Conservation (phyloP, 2,797 vertebrate species). For the Oryzias dopingdopingensis region DNA sequence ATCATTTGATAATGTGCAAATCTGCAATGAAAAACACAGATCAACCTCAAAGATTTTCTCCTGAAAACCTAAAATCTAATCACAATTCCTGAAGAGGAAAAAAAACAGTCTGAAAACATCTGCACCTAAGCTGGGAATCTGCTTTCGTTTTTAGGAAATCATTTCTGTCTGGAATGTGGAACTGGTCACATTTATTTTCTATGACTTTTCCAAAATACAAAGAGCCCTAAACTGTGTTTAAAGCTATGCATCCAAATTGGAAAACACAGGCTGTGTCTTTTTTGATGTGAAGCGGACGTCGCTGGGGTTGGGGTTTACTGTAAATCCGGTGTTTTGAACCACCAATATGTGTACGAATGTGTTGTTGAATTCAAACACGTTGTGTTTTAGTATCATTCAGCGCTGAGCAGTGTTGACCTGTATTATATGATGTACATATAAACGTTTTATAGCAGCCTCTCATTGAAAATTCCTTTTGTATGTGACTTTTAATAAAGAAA, state of each 20-base stretch:
- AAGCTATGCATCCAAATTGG: conserved; percentile 58
- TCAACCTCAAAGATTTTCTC: no score
- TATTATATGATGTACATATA: conserved; percentile 70
- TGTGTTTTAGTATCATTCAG: conserved; percentile 9
- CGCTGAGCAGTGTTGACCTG: conserved; percentile 26
- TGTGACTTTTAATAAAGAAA: conserved; percentile 76
- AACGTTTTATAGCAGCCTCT: conserved; percentile 70
- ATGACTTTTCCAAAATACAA: background rate
- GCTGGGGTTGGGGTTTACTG: conserved; percentile 11
- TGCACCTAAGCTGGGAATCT: no score
- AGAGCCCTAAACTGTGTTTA: conserved; percentile 31
- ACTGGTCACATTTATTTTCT: conserved; percentile 6
- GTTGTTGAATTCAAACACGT: conserved; percentile 8
- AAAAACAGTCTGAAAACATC: no score
- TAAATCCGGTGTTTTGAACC: conserved; percentile 19
- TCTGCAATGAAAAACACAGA: conserved; percentile 1
- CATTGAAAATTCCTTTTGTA: conserved; percentile 76
- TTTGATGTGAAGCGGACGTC: conserved; percentile 36
- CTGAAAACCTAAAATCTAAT: no score
- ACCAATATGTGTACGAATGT: conserved; percentile 8
- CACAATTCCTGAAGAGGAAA: no score
- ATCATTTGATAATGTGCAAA: background rate
- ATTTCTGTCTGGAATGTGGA: no score
- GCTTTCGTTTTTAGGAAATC: background rate
- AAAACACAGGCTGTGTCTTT: conserved; percentile 44